Percentiles rank a stretch among this genome's conserved stretches.
phyloP scores from a whole-genome alignment of 2,888 invertebrate genomes.

The Coelogynopora nodosa region DNA sequence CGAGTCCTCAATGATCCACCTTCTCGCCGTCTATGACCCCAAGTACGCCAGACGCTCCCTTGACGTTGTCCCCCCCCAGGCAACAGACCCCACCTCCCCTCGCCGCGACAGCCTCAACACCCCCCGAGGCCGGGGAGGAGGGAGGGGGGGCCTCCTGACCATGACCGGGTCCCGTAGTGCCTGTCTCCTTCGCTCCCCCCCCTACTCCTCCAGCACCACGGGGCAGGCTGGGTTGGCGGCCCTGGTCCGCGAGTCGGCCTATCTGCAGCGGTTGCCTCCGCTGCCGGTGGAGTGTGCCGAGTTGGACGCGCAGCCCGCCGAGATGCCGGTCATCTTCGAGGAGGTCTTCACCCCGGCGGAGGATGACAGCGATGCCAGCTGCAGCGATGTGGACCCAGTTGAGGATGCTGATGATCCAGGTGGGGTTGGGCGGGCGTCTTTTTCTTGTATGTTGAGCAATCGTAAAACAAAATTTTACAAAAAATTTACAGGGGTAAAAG shows the following conservation, averaged over 20 bases:
- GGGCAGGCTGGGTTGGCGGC: slow-evolving; percentile 80
- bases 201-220: slow-evolving; percentile 47
- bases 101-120: neutral
- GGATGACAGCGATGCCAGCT: neutral
- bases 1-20: slow-evolving; percentile 79
- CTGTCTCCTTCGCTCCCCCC: neutral
- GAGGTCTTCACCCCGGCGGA: slow-evolving; percentile 65
- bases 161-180: neutral
- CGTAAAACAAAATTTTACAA: no score
- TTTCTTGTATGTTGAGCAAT: no score
- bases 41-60: slow-evolving; percentile 62
- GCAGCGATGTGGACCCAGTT: neutral
- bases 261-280: slow-evolving; percentile 70
- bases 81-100: neutral
- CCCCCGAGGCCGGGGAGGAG: neutral
- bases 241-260: slow-evolving; percentile 61
- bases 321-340: slow-evolving; percentile 88
- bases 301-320: slow-evolving; percentile 80
- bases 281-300: slow-evolving; percentile 84
- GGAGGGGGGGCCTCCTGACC: neutral
- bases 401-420: neutral
- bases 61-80: neutral
- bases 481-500: no score
- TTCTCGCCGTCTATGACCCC: slow-evolving; percentile 81
- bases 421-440: no score